phyloP scores from a whole-genome alignment of 2,888 invertebrate species.

The Resseliella maxima region DNA sequence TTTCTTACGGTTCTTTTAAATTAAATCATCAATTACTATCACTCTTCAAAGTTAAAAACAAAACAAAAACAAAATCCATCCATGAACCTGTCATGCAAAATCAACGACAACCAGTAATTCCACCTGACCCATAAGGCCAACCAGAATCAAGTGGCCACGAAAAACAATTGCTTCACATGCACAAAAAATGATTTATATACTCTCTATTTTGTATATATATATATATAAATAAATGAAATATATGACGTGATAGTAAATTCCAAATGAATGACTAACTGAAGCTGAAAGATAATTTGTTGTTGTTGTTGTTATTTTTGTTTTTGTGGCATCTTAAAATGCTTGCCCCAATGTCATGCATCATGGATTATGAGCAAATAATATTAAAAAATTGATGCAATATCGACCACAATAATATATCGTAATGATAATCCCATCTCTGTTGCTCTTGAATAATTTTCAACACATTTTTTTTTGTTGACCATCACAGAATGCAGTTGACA shows the following conservation, averaged over 20 bases:
- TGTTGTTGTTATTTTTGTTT: too few relatives aligned
- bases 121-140: neutral
- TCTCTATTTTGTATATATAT: neutral
- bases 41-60: too few relatives aligned
- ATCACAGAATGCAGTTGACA: neutral
- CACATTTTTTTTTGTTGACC: neutral
- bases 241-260: neutral
- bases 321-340: neutral
- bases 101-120: neutral
- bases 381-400: too few relatives aligned
- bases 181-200: neutral
- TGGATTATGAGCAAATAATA: neutral
- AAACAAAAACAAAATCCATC: neutral
- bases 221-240: neutral
- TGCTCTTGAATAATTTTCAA: too few relatives aligned
- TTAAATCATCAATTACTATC: too few relatives aligned
- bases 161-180: neutral
- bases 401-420: too few relatives aligned
- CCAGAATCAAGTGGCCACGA: slow-evolving; percentile 8
- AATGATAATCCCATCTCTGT: too few relatives aligned
- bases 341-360: neutral
- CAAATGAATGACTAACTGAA: neutral
- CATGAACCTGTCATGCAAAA: slow-evolving; percentile 2
- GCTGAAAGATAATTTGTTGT: neutral
- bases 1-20: too few relatives aligned